A percentile compares a stretch with the other conserved stretches of the same genome.
These are phyloP conservation scores for Melinopterus prodromus DNA, from an alignment of 2,888 invertebrate species.

Conservation along the genomic window DNA sequence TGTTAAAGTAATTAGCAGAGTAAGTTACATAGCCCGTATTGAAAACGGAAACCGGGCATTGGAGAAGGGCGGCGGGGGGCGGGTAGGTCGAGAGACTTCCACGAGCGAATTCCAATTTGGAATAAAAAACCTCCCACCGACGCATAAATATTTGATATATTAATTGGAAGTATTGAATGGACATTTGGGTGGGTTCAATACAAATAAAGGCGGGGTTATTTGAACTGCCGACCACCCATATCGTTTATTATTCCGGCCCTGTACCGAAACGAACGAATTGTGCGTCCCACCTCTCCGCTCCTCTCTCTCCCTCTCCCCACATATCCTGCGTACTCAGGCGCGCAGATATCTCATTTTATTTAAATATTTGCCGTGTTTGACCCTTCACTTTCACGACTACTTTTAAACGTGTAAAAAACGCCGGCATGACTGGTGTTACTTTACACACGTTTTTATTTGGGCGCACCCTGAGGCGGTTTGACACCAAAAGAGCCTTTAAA, in stretches of 20 bases:
- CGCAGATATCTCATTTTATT: constrained; percentile 14
- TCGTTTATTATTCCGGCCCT: constrained; percentile 45
- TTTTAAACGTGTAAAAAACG: neutral
- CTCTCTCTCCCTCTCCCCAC: neutral
- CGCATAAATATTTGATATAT: constrained; percentile 52
- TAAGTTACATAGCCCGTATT: neutral
- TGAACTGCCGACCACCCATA: constrained; percentile 53
- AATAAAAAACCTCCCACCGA: constrained; percentile 4
- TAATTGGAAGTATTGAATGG: constrained; percentile 52
- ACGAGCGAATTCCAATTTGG: neutral
- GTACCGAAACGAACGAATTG: constrained; percentile 20
- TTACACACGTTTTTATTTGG: neutral
- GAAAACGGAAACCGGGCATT: neutral
- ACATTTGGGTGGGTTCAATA: constrained; percentile 53
- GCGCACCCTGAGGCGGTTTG: neutral
- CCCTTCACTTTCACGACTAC: constrained; percentile 6
- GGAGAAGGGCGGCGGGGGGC: neutral
- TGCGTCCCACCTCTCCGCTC: constrained; percentile 9
- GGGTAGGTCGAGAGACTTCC: neutral
- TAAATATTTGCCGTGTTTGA: constrained; percentile 23
- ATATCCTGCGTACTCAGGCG: neutral
- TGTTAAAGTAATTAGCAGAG: neutral
- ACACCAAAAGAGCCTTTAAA: neutral
- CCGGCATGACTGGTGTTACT: neutral
- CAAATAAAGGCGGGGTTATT: constrained; percentile 55